These are phyloP conservation scores for Willowsia nigromaculata DNA, from an alignment of 2,888 invertebrate genomes.

Conservation along the genomic window DNA sequence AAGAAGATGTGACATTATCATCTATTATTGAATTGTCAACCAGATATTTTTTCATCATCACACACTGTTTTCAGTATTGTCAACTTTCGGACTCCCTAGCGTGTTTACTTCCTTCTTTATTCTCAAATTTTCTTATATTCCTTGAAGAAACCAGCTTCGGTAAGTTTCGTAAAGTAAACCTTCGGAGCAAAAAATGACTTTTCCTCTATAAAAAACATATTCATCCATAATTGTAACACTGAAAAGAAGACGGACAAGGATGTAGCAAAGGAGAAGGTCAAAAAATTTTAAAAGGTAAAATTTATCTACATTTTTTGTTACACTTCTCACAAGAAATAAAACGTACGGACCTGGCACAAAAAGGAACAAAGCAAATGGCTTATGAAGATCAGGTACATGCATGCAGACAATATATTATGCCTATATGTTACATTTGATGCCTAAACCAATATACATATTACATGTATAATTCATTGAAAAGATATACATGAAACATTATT, in stretches of 20 bases:
- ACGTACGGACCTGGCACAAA: not conserved
- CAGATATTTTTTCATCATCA: no score
- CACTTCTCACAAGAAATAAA: not conserved
- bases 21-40: not conserved
- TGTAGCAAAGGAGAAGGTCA: not conserved
- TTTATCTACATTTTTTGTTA: not conserved
- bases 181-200: not conserved
- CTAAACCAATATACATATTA: not conserved
- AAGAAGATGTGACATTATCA: no score
- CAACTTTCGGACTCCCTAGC: not conserved
- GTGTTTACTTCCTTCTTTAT: not conserved
- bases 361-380: not conserved
- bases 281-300: not conserved
- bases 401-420: not conserved
- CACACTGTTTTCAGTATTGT: no score
- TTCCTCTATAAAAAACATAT: not conserved
- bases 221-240: not conserved
- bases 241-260: conserved; percentile 5
- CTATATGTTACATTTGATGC: not conserved
- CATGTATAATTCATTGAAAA: not conserved
- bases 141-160: not conserved
- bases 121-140: not conserved
- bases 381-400: not conserved
- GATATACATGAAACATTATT: not conserved
- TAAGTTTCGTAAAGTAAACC: not conserved